These are phyloP conservation scores for Tragelaphus imberbis DNA, from an alignment of 2,113 vertebrate genomes.

Conservation along the genomic window DNA sequence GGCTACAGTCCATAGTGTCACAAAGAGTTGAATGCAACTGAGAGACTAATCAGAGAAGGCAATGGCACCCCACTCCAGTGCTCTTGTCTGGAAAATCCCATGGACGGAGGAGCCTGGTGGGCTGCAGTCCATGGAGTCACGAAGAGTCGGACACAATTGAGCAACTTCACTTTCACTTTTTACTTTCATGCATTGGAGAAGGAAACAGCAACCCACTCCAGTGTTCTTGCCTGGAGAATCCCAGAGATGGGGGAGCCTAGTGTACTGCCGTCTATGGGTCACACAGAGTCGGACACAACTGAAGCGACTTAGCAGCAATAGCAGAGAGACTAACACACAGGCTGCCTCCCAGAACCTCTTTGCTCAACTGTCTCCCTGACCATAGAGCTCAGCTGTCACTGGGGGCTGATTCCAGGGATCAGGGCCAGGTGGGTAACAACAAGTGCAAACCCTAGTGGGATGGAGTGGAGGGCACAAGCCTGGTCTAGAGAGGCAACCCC, in stretches of 20 bases:
- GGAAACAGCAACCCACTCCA: not conserved
- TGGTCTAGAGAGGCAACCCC: too few species aligned
- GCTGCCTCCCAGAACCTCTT: not conserved
- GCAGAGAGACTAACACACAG: not conserved
- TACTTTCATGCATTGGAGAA: not conserved
- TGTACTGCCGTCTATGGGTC: not conserved
- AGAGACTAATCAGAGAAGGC: not conserved
- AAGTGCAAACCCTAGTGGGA: not conserved
- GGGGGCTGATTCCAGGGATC: too few species aligned
- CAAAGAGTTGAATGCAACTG: not conserved
- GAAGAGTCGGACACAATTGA: not conserved
- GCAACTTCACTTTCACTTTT: too few species aligned
- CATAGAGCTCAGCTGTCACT: too few species aligned
- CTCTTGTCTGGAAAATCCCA: not conserved
- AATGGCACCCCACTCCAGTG: not conserved
- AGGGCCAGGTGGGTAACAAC: not conserved
- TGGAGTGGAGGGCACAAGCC: not conserved
- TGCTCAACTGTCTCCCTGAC: not conserved
- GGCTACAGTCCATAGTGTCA: not conserved
- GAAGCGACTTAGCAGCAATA: not conserved
- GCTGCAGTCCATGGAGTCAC: not conserved
- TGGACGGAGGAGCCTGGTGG: not conserved
- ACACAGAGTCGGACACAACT: not conserved
- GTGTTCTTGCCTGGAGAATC: not conserved
- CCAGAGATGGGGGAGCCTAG: not conserved